These are phyloP conservation scores for Aphis craccivora DNA, from an alignment of 1,140 invertebrate species.

Conservation along the genomic window DNA sequence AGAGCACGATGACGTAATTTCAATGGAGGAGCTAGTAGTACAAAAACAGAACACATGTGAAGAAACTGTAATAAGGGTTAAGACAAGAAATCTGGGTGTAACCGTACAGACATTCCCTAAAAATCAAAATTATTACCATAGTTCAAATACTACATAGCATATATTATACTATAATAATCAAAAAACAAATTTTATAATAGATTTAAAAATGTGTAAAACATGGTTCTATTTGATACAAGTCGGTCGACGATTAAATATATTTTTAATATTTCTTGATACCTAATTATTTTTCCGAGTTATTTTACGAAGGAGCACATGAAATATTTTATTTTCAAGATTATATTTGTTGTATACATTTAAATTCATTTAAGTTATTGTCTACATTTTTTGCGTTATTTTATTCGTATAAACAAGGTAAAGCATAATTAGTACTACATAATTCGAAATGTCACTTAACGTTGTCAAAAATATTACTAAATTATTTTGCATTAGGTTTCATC, in stretches of 20 bases:
- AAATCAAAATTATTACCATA: not conserved
- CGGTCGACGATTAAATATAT: not conserved
- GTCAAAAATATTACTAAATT: too few relatives aligned
- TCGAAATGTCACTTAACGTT: too few relatives aligned
- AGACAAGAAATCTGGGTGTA: conserved; percentile 1
- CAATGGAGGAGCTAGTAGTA: not conserved
- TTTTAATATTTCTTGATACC: not conserved
- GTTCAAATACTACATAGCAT: not conserved
- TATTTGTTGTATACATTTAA: too few relatives aligned
- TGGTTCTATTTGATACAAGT: not conserved
- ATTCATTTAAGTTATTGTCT: too few relatives aligned
- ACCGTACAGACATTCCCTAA: not conserved
- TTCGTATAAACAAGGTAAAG: not conserved
- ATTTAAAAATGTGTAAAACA: not conserved
- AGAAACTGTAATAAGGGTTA: conserved; percentile 13
- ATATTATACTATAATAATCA: not conserved
- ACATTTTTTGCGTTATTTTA: not conserved
- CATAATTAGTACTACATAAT: too few relatives aligned
- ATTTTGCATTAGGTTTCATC: too few relatives aligned
- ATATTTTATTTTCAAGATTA: not conserved
- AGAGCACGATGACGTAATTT: not conserved
- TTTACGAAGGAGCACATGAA: not conserved
- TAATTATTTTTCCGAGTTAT: not conserved
- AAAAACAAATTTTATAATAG: not conserved
- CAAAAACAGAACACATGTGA: conserved; percentile 35